Percentiles rank a stretch among this genome's conserved stretches.
phyloP scores from a whole-genome alignment of 92 coral and sea anemone species.

The Porites rus region DNA sequence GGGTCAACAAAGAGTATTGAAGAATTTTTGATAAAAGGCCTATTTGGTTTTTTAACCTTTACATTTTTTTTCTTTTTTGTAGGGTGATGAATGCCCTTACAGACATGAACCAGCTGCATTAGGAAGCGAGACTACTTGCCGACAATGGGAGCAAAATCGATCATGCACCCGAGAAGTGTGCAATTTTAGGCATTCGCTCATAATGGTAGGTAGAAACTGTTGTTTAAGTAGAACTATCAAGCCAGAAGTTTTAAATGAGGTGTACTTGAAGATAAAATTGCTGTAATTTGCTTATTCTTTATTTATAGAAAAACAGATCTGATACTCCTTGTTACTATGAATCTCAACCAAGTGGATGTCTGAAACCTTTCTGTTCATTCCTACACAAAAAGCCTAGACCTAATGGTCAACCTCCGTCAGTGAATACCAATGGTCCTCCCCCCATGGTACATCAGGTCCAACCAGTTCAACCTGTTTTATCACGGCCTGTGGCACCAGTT shows the following conservation, averaged over 20 bases:
- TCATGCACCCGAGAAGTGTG: slow-evolving; percentile 74
- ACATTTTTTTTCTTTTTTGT: neutral
- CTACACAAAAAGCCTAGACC: slow-evolving; percentile 80
- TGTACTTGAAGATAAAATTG: no score
- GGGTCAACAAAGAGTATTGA: no score
- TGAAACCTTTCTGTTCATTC: slow-evolving; percentile 80
- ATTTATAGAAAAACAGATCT: slow-evolving; percentile 69
- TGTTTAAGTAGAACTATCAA: neutral
- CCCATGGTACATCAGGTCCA: neutral
- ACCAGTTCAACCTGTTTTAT: slow-evolving; percentile 5
- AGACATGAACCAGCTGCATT: slow-evolving; percentile 93
- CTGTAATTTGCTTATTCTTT: neutral
- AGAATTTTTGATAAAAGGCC: no score
- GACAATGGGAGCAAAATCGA: slow-evolving; percentile 77
- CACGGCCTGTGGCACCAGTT: neutral
- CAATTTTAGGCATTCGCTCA: slow-evolving; percentile 83
- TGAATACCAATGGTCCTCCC: slow-evolving; percentile 8
- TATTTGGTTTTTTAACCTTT: no score
- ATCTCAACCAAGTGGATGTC: slow-evolving; percentile 80
- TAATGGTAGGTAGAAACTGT: slow-evolving; percentile 64
- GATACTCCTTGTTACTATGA: slow-evolving; percentile 86
- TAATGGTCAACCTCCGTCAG: slow-evolving; percentile 1
- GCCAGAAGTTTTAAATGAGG: neutral
- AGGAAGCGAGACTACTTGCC: slow-evolving; percentile 77
- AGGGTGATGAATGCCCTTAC: slow-evolving; percentile 95